These are phyloP conservation scores for Danio albolineatus DNA, from an alignment of 2,797 vertebrate species.

Conservation along the genomic window DNA sequence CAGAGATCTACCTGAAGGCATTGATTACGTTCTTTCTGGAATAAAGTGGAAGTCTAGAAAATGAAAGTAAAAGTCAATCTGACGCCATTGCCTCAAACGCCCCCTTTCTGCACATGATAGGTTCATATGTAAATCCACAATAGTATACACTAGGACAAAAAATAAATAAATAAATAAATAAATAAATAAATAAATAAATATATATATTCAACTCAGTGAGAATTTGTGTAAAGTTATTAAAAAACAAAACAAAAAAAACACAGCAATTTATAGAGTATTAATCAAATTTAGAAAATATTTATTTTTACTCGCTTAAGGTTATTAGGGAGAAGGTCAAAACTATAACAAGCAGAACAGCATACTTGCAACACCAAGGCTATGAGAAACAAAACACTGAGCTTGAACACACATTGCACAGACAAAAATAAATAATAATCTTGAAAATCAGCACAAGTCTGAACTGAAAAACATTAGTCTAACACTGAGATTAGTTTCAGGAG, in stretches of 20 bases:
- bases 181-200: no score
- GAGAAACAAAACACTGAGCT: neutral
- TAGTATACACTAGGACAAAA: neutral
- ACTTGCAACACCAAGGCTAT: neutral
- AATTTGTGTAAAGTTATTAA: no score
- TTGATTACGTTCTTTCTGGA: constrained; percentile 88
- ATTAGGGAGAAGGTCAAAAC: neutral
- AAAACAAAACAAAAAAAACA: no score
- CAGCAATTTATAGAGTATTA: no score
- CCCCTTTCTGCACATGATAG: neutral
- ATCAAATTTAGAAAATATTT: neutral
- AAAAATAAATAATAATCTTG: no score
- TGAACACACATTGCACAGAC: no score
- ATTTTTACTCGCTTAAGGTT: neutral
- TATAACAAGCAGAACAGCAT: neutral
- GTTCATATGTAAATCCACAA: neutral
- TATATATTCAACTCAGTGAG: neutral
- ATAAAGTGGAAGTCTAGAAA: constrained; percentile 84
- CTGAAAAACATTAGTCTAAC: no score
- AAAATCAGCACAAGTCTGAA: no score
- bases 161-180: neutral
- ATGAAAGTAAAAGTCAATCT: constrained; percentile 62
- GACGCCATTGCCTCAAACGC: neutral
- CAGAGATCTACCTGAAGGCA: constrained; percentile 83
- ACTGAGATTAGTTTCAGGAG: no score